These are phyloP conservation scores for Phylloscopus collybita DNA, from an alignment of 2,797 vertebrate genomes.

Conservation along the genomic window DNA sequence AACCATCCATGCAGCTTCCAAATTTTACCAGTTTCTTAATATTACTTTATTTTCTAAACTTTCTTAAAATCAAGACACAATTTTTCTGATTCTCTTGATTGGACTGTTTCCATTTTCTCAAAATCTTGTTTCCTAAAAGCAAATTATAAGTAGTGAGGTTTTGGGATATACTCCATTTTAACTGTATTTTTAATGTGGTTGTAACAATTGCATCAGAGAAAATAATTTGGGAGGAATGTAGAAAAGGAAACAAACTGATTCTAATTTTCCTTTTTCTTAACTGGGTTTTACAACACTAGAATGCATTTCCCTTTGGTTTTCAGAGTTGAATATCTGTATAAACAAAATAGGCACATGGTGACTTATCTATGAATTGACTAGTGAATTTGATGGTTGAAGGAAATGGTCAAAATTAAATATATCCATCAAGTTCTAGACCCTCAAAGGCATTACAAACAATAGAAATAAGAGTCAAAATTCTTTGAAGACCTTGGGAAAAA, in stretches of 20 bases:
- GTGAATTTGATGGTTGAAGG: neutral
- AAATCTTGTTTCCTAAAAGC: neutral
- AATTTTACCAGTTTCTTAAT: neutral
- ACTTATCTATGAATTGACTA: neutral
- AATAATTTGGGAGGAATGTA: neutral
- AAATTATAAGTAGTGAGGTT: neutral
- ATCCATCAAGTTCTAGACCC: neutral
- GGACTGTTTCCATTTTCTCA: neutral
- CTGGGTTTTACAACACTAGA: neutral
- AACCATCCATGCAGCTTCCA: neutral
- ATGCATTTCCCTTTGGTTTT: neutral
- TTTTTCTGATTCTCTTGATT: neutral
- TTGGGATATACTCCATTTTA: neutral
- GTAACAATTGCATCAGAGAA: neutral
- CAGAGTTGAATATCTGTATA: neutral
- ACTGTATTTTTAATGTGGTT: neutral
- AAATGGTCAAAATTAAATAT: neutral
- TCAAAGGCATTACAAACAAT: neutral
- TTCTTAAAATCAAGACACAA: neutral
- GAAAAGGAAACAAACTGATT: neutral
- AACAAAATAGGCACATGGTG: neutral
- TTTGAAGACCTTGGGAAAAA: neutral
- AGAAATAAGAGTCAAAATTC: neutral
- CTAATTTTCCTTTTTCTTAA: neutral
- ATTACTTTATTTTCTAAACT: neutral